These are phyloP conservation scores for Spatula versicolor DNA, from an alignment of 2,797 vertebrate genomes.

Conservation along the genomic window DNA sequence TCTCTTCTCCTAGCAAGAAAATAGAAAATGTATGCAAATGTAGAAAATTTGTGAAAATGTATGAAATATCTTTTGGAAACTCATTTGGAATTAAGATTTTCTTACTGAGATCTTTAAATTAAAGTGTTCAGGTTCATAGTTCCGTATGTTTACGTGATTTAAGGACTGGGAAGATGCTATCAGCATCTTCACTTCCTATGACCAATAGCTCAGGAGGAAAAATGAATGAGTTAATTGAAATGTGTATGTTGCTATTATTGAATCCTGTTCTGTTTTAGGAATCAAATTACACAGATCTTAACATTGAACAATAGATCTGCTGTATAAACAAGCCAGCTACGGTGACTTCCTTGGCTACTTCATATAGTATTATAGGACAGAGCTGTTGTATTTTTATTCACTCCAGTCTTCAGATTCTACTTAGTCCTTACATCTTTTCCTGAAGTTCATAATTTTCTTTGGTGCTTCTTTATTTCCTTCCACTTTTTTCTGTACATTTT, in stretches of 20 bases:
- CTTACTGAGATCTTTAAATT: conserved; percentile 2
- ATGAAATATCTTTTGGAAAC: neutral
- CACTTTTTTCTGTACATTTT: neutral
- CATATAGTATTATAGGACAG: neutral
- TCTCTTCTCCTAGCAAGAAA: neutral
- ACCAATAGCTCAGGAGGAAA: neutral
- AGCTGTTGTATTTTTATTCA: neutral
- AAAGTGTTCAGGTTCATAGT: neutral
- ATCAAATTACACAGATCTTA: neutral
- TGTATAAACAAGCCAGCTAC: neutral
- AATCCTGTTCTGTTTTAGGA: neutral
- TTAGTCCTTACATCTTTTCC: neutral
- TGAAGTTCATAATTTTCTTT: neutral
- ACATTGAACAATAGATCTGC: neutral
- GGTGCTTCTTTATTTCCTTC: neutral
- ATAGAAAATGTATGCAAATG: neutral
- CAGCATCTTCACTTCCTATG: neutral
- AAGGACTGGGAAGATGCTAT: neutral
- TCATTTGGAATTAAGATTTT: conserved; percentile 28
- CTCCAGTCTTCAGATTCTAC: neutral
- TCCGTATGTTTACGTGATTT: neutral
- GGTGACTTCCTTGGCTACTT: neutral
- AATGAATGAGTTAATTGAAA: neutral
- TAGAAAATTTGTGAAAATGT: neutral
- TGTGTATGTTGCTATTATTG: neutral